Evolutionary conservation across 2,888 invertebrate genomes (phyloP), one percentile per base, ranked within the genome.

Genomic region (Parnassius apollo): DNA sequence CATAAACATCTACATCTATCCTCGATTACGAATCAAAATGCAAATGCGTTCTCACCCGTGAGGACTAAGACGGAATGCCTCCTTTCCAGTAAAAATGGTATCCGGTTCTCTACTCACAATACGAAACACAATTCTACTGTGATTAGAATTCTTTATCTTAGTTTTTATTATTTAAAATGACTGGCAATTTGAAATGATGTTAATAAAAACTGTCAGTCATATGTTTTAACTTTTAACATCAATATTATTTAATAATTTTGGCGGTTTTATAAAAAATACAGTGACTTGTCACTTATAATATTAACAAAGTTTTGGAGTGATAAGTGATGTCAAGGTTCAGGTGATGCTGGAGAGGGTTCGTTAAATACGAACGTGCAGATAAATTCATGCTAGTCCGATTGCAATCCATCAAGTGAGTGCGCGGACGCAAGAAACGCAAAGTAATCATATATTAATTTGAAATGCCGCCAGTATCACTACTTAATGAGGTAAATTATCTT

Each of bases 401-500:
- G 75, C 75, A 78, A 69, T 74, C 78, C 71, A 69, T 75, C 69
- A 66, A 67, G 72, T 64, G 77, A 69, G 64, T 71, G 75, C 81
- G 76, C 75, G 74, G 65, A 69, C 67, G 57, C 42, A 35, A 55
- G 12, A 57, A 50, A 63, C 58, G 49, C 66, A 51, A 65, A 54
- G 64, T 57, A 61, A 59, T 59, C 64, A 64, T 61, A 52, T 45
- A 62, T 68, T 62, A 64, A 69, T 61, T 59, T 68, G 73, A 71
- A 66, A 92, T 92, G 92, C 92, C 92, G 68, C 92, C 92, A 59
- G 81, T 92, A 66, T 86, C 91, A 42, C 77, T 91, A 66, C 83
- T 83, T n/a, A 80, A 85, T 51, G 88, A 90, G 81, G 92, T 91
- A 76, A 79, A 73, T 80, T 59, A 25, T 25, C 45, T 52, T 54